Conservation (phyloP, 2,888 invertebrate genomes). For the Lamproptera curius region DNA sequence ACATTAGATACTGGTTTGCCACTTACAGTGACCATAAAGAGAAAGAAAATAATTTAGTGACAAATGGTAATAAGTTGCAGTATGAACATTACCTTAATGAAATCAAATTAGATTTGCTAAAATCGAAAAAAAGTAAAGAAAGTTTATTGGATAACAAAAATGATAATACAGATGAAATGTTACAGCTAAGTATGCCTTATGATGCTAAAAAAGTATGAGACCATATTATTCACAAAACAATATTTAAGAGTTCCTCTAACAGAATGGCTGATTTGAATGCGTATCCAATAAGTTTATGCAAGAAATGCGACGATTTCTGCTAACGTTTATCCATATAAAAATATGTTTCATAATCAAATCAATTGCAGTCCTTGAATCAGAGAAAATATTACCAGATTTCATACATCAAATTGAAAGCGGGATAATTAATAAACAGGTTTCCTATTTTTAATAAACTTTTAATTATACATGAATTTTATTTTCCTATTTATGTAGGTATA, state of each 20-base stretch:
- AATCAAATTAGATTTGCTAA: no score
- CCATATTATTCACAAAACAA: not conserved
- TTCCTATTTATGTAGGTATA: no score
- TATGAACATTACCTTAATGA: no score
- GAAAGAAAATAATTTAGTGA: not conserved
- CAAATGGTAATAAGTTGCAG: not conserved
- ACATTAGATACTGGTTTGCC: not conserved
- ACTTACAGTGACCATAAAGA: not conserved
- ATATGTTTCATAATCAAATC: not conserved
- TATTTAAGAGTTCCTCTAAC: not conserved
- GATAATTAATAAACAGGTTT: no score
- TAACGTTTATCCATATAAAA: not conserved
- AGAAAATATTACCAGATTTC: slow-evolving; percentile 1
- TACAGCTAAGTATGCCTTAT: no score
- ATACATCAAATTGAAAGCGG: not conserved
- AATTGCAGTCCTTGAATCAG: not conserved
- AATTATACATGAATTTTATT: no score
- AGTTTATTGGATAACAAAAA: no score
- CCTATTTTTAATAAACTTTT: no score
- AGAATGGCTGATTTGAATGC: not conserved
- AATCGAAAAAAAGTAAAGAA: no score
- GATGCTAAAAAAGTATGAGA: not conserved
- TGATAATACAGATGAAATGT: not conserved
- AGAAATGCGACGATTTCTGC: slow-evolving; percentile 1
- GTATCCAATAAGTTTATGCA: slow-evolving; percentile 6